Base-by-base conservation (phyloP, 2,888 invertebrate genomes). In the Digitonthophagus gazella region DNA sequence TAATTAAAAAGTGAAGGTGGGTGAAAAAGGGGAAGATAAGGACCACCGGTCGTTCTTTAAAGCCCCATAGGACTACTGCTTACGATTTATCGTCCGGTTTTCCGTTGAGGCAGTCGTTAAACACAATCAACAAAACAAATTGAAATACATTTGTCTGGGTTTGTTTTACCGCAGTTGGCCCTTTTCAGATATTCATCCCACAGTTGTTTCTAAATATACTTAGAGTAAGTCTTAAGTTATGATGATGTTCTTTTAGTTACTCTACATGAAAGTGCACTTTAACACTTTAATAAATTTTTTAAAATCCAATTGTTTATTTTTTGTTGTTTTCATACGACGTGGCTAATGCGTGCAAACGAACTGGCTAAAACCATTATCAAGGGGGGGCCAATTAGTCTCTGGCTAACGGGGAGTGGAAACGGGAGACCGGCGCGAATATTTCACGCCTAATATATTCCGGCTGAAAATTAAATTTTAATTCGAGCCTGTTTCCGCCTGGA, bases 331-430 rank as follows among this genome's bases (percentile, higher is more conserved):
- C 6, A 1, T 44, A n/a, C n/a, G n/a, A n/a, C n/a, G 54, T 64
- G 64, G 54, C 56, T 64, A 67, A 67, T 67, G 63, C 67, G 64
- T 57, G 57, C 64, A 67, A 64, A 64, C 57, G 57, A 64, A 56
- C 61, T 61, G 14, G 15, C 64, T 44, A 44, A 44, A 44, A 44
- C 28, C 28, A 44, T 44, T 44, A 44, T 8, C 28, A 44, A 44
- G 28, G 8, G 28, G n/a, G 28, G 6, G 28, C 28, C 28, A 44
- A 44, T 44, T 44, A 44, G 28, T 44, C 28, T 44, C 28, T 44
- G 28, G 28, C 6, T 44, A 44, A 44, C 28, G 6, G 28, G 8
- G 28, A n/a, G n/a, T n/a, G n/a, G n/a, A 44, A 44, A 44, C 18
- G 18, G 61, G n/a, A 61, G 0, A 5, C 18, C 19, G 20, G 19